Base-by-base conservation (phyloP, 2,797 vertebrate genomes). In the Lemur catta region DNA sequence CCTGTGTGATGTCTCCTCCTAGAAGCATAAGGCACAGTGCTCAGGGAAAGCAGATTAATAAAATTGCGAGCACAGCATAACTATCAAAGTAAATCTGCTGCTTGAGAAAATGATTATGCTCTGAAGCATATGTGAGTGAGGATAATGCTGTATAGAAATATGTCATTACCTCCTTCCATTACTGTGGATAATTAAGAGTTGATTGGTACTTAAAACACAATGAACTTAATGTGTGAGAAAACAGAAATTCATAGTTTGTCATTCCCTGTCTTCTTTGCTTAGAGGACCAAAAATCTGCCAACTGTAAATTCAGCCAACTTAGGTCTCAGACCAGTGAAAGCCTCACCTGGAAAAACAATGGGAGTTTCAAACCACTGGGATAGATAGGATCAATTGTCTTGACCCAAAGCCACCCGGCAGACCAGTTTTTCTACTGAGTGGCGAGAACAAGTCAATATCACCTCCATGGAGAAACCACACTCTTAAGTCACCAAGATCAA, bases 151-250 rank as follows among this genome's bases (percentile, higher is more conserved):
- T 33, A 46, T 17, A 52, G 50, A 61, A 55, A n/a, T 63, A 61
- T 78, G 30, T 30, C 61, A 74, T 75, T 79, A 67, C 20, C 26
- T 10, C 4, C 46, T 38, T 43, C 90, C 18, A 28, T n/a, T 67
- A 91, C 46, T 69, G 15, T 43, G 89, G 67, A 61, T 52, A 74
- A 74, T 92, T 69, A 75, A 85, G 57, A 33, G 72, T 75, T 89
- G 35, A 92, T 76, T 85, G 33, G 35, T 91, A 84, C 13, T 91
- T 87, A 78, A 94, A 94, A 48, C 20, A 67, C 61, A 82, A 28
- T 87, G 85, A 90, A 8, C 10, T 72, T 92, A 67, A 59, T 88
- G 33, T 71, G 35, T 80, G 48, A 41, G 50, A 84, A 94, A 92
- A 84, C n/a, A 74, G 55, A 79, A 79, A 88, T 84, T 78, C 79